Percentiles rank a stretch among this genome's conserved stretches.
Evolutionary conservation across 1,140 invertebrate species (phyloP).

Genomic region (Cecropterus lyciades): DNA sequence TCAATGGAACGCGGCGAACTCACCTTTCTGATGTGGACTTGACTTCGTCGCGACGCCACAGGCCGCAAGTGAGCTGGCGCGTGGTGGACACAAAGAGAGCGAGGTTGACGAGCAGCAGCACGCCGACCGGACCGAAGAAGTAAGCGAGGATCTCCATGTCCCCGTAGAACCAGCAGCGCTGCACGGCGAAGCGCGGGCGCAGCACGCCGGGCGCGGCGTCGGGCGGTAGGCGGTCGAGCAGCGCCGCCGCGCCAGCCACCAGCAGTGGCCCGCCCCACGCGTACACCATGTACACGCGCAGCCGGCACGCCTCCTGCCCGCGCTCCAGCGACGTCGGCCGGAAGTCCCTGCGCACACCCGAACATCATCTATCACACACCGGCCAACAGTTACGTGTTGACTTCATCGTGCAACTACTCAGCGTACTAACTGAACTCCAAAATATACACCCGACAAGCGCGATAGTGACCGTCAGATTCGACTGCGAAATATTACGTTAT

Average conservation of each 20-base stretch:
- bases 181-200: conserved; percentile 90
- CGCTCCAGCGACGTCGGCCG: conserved; percentile 92
- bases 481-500: too few species aligned
- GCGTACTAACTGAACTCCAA: too few species aligned
- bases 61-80: conserved; percentile 92
- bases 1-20: conserved; percentile 19
- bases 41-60: conserved; percentile 94
- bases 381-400: too few species aligned
- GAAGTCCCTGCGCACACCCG: conserved; percentile 87
- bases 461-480: too few species aligned
- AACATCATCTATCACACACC: too few species aligned
- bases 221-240: conserved; percentile 87
- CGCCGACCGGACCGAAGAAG: conserved; percentile 92
- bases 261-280: conserved; percentile 92
- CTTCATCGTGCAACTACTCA: too few species aligned
- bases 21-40: conserved; percentile 94
- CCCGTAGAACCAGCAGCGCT: conserved; percentile 92
- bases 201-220: conserved; percentile 85
- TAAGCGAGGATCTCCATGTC: conserved; percentile 92
- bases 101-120: conserved; percentile 90
- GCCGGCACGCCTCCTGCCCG: conserved; percentile 90
- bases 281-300: conserved; percentile 91
- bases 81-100: conserved; percentile 92
- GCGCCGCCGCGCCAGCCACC: conserved; percentile 88
- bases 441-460: too few species aligned